Conservation (phyloP, 1,140 invertebrate genomes). For the Colletes latitarsis region DNA sequence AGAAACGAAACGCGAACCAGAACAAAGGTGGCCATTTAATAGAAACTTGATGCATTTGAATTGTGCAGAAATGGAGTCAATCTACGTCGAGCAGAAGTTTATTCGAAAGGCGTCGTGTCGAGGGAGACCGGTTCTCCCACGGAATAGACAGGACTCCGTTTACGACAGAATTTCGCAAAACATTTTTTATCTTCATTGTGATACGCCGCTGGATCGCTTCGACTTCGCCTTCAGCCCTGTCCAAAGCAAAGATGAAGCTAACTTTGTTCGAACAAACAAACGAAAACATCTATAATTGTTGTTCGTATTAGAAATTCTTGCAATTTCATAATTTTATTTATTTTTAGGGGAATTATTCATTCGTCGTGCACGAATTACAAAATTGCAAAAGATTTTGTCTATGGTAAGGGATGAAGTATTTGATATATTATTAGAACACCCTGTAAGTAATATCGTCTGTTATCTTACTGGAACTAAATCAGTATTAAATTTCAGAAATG, state of each 20-base stretch:
- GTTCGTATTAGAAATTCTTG: neutral
- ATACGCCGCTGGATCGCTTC: neutral
- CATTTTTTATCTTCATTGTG: conserved; percentile 22
- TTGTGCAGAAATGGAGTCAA: conserved; percentile 25
- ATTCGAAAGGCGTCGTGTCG: conserved; percentile 49
- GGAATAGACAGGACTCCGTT: conserved; percentile 28
- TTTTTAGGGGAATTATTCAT: too few species aligned
- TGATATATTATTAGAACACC: too few species aligned
- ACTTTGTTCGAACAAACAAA: too few species aligned
- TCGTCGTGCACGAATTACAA: too few species aligned
- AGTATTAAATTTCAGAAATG: too few species aligned
- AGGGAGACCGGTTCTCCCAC: conserved; percentile 66
- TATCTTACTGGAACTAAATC: too few species aligned
- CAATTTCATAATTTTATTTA: too few species aligned
- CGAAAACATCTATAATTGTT: neutral
- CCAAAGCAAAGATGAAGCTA: too few species aligned
- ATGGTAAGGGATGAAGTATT: too few species aligned
- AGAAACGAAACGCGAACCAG: neutral
- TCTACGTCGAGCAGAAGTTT: conserved; percentile 28
- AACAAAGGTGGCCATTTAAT: conserved; percentile 37
- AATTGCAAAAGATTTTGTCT: too few species aligned
- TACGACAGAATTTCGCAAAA: conserved; percentile 59
- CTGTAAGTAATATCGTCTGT: too few species aligned
- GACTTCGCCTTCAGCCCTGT: neutral
- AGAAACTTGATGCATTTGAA: conserved; percentile 31